These are phyloP conservation scores for Protosalanx chinensis DNA, from an alignment of 2,797 vertebrate genomes.

Conservation along the genomic window DNA sequence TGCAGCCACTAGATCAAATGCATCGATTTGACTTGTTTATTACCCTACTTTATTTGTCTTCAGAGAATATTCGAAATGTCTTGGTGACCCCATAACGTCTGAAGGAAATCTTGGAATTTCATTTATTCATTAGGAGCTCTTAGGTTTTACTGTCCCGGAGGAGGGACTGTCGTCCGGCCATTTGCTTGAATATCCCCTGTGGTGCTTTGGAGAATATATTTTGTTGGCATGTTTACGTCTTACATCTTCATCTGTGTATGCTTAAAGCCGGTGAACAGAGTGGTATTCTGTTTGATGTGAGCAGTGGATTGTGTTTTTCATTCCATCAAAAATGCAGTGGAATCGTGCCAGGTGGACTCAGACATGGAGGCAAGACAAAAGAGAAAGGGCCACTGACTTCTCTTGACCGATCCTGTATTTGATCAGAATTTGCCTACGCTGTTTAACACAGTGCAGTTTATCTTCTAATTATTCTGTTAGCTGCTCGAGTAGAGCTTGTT, in stretches of 20 bases:
- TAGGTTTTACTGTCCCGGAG: not conserved
- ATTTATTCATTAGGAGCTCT: not conserved
- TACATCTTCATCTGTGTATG: slow-evolving; percentile 54
- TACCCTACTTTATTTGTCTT: no score
- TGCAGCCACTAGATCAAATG: no score
- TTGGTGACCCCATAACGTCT: not conserved
- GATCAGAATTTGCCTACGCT: not conserved
- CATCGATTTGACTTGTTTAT: no score
- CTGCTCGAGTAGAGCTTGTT: slow-evolving; percentile 15
- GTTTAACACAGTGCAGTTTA: not conserved
- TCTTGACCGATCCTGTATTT: not conserved
- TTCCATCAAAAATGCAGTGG: slow-evolving; percentile 21
- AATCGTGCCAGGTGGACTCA: slow-evolving; percentile 32
- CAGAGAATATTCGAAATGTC: not conserved
- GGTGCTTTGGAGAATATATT: not conserved
- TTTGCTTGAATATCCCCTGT: not conserved
- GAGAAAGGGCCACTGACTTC: slow-evolving; percentile 10
- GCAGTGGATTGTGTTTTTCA: slow-evolving; percentile 38
- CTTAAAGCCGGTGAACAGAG: slow-evolving; percentile 52
- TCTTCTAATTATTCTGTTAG: not conserved
- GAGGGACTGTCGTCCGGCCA: not conserved
- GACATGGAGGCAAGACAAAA: slow-evolving; percentile 45
- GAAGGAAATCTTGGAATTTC: not conserved
- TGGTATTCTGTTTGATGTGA: slow-evolving; percentile 59
- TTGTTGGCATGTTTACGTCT: slow-evolving; percentile 13